These are phyloP conservation scores for Callithrix jacchus DNA, from an alignment of 2,113 vertebrate genomes.

Conservation along the genomic window DNA sequence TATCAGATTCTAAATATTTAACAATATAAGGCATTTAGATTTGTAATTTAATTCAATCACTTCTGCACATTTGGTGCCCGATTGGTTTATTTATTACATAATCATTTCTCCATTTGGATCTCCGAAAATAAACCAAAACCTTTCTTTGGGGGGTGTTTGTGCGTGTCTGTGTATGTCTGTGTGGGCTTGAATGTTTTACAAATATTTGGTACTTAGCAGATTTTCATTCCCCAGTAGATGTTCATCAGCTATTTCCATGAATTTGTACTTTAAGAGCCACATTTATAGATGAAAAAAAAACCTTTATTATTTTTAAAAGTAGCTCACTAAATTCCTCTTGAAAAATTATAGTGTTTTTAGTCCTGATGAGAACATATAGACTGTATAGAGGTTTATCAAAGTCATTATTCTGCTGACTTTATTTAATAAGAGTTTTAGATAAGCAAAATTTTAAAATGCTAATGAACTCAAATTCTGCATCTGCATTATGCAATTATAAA, in stretches of 20 bases:
- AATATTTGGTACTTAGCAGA: slow-evolving; percentile 50
- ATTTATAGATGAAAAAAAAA: neutral
- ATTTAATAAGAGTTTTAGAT: neutral
- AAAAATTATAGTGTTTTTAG: neutral
- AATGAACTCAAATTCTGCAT: neutral
- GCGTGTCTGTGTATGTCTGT: neutral
- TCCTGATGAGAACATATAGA: neutral
- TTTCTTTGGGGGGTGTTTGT: neutral
- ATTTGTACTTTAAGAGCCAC: slow-evolving; percentile 36
- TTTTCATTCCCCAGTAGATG: neutral
- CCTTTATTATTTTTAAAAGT: neutral
- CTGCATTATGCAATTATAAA: neutral
- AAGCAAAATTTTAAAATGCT: neutral
- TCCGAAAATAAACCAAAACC: slow-evolving; percentile 26
- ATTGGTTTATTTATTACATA: neutral
- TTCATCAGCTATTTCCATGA: slow-evolving; percentile 2
- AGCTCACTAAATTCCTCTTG: neutral
- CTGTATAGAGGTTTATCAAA: neutral
- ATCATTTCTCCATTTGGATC: slow-evolving; percentile 34
- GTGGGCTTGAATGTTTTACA: slow-evolving; percentile 41
- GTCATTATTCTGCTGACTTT: neutral
- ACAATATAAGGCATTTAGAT: neutral
- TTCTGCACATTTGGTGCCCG: neutral
- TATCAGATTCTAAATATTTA: slow-evolving; percentile 67
- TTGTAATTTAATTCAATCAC: slow-evolving; percentile 20